Percentiles rank a stretch among this genome's conserved stretches.
These are phyloP conservation scores for Molossus molossus DNA, from an alignment of 2,797 vertebrate genomes.

Conservation along the genomic window DNA sequence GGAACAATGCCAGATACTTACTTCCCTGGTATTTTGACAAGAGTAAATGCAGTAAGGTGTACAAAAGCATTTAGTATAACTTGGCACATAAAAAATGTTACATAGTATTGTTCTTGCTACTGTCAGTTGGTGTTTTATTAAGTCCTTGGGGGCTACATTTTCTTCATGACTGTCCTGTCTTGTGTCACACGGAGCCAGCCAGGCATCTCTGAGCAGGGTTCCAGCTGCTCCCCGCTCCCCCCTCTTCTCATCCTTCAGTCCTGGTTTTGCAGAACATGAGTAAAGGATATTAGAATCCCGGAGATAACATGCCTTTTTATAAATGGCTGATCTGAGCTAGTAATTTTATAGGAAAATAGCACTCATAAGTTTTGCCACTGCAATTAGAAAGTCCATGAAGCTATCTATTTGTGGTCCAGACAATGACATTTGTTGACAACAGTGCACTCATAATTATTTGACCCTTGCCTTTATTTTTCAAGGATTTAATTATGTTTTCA, in stretches of 20 bases:
- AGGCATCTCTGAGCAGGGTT: neutral
- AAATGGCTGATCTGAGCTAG: neutral
- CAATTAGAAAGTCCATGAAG: slow-evolving; percentile 41
- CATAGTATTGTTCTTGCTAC: neutral
- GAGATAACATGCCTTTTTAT: neutral
- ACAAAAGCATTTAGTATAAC: neutral
- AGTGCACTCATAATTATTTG: neutral
- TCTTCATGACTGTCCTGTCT: neutral
- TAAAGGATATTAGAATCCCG: neutral
- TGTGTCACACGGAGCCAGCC: neutral
- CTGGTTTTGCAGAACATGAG: neutral
- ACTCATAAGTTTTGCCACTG: neutral
- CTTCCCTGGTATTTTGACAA: neutral
- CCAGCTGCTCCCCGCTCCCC: too few relatives aligned
- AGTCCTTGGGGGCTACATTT: neutral
- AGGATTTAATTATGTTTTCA: slow-evolving; percentile 33
- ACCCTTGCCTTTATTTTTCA: neutral
- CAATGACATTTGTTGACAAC: slow-evolving; percentile 10
- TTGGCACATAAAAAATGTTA: neutral
- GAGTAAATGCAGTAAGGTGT: neutral
- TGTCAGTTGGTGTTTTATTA: neutral
- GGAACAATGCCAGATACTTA: neutral
- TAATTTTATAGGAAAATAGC: slow-evolving; percentile 37
- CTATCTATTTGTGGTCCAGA: neutral
- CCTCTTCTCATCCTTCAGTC: neutral